Base-by-base conservation (phyloP, 2,888 invertebrate species). In the Pachliopta kotzebuea region DNA sequence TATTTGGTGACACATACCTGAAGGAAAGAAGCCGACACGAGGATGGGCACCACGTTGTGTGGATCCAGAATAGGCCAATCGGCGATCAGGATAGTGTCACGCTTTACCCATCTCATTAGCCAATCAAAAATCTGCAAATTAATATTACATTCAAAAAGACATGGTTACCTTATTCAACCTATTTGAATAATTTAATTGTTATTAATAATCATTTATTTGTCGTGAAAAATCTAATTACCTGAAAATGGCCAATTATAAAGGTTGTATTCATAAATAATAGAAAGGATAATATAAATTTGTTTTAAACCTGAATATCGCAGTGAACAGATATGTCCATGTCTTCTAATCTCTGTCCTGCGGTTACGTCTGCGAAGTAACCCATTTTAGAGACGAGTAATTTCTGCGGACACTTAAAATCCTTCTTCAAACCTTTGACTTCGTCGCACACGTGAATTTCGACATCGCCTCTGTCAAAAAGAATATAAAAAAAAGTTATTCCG, bases 261-360 rank as follows among this genome's bases (percentile, higher is more conserved):
- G 31, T 31, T 31, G 1, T 31, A 31, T 31, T 31, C 11, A 4
- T 37, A 14, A 37, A 0, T 17, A 37, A 37, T 11, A 37, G 37
- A 37, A 37, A 37, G 4, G 14, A 37, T 14, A 37, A 37, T 37
- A 37, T 11, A 37, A 37, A 9, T 37, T 11, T 14, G 37, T 11
- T 14, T 14, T 14, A 37, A 14, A 98, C 98, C 79, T 96, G 95
- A 65, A 99, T 96, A 86, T 99, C 98, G 81, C 98, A 99, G 81
- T 98, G 98, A 0, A 99, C 98, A 0, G 98, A 98, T 72, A 99
- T 98, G 77, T 98, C 98, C 94, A 98, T 97, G 76, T 98, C 98
- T 77, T 96, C 96, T 9, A 97, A 84, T 65, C 94, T 93, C 79
- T 97, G 96, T 0, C 94, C 96, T 20, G 95, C 94, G 0, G 96